Percentiles rank a stretch among this genome's conserved stretches.
Evolutionary conservation across 2,113 vertebrate species (phyloP).

Genomic region (Sclerurus mexicanus): DNA sequence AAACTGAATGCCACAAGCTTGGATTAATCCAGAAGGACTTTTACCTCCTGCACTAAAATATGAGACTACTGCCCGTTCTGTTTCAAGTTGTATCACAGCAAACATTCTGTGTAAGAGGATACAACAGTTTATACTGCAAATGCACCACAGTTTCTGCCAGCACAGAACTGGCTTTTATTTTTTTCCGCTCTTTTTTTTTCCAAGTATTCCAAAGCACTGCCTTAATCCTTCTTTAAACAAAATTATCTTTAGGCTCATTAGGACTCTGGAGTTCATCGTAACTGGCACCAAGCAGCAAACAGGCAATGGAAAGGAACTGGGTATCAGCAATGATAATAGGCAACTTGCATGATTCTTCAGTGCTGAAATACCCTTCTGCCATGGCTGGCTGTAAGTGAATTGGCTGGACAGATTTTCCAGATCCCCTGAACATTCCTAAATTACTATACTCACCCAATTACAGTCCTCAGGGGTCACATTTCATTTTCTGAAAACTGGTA

Average conservation of each 20-base stretch:
- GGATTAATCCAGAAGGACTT: not conserved
- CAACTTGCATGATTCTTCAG: not conserved
- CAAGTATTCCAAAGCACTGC: not conserved
- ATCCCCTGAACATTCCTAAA: slow-evolving; percentile 60
- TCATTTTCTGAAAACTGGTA: slow-evolving; percentile 72
- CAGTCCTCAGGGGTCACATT: slow-evolving; percentile 66
- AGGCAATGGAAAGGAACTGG: slow-evolving; percentile 8
- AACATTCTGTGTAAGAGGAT: not conserved
- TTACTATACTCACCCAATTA: slow-evolving; percentile 65
- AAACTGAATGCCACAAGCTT: not conserved
- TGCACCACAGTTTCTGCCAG: not conserved
- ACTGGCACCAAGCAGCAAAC: slow-evolving; percentile 6
- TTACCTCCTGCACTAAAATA: slow-evolving; percentile 4
- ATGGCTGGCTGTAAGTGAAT: not conserved
- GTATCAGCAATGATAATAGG: slow-evolving; percentile 23
- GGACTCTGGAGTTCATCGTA: slow-evolving; percentile 47
- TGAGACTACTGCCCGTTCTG: not conserved
- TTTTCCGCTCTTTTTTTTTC: not conserved
- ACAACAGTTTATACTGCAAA: not conserved
- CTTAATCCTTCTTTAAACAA: slow-evolving; percentile 53
- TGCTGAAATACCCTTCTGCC: slow-evolving; percentile 7
- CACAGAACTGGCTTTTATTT: not conserved
- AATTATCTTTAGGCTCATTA: slow-evolving; percentile 54
- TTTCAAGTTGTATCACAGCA: slow-evolving; percentile 24
- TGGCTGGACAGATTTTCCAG: slow-evolving; percentile 61